A percentile compares a stretch with the other conserved stretches of the same genome.
Evolutionary conservation across 1,140 invertebrate species (phyloP).

Genomic region (Drosophila ogumai): DNA sequence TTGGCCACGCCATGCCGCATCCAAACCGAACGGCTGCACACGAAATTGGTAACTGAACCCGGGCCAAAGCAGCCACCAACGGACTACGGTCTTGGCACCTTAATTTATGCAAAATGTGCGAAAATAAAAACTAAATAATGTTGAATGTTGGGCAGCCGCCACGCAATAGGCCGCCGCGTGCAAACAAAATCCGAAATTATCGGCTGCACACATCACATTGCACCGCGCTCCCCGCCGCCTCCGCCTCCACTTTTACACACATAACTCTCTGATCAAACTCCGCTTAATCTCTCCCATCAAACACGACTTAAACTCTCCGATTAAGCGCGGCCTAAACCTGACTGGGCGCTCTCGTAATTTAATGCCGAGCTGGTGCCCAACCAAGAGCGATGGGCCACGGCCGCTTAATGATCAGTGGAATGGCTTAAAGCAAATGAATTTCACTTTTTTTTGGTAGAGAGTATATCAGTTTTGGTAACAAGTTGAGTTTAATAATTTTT

Average conservation of each 20-base stretch:
- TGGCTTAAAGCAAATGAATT: conserved; percentile 18
- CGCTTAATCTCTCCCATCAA: conserved; percentile 25
- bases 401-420: conserved; percentile 15
- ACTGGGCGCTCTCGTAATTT: conserved; percentile 66
- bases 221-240: conserved; percentile 1
- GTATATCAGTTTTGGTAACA: not conserved
- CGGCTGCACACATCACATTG: conserved; percentile 32
- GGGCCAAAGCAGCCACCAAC: conserved; percentile 21
- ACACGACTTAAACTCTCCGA: conserved; percentile 19
- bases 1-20: conserved; percentile 46
- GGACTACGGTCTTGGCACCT: conserved; percentile 41
- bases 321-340: conserved; percentile 23
- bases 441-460: not conserved
- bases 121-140: conserved; percentile 79
- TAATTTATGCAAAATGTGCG: conserved; percentile 83
- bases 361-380: conserved; percentile 51
- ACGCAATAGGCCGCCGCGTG: conserved; percentile 51
- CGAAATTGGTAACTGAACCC: conserved; percentile 68
- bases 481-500: not conserved
- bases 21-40: conserved; percentile 63
- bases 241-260: not conserved
- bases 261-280: conserved; percentile 26
- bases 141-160: conserved; percentile 66
- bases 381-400: conserved; percentile 43
- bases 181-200: conserved; percentile 66